Percentiles rank a stretch among this genome's conserved stretches.
phyloP scores from a whole-genome alignment of 1,140 invertebrate genomes.

The Cotesia typhae region DNA sequence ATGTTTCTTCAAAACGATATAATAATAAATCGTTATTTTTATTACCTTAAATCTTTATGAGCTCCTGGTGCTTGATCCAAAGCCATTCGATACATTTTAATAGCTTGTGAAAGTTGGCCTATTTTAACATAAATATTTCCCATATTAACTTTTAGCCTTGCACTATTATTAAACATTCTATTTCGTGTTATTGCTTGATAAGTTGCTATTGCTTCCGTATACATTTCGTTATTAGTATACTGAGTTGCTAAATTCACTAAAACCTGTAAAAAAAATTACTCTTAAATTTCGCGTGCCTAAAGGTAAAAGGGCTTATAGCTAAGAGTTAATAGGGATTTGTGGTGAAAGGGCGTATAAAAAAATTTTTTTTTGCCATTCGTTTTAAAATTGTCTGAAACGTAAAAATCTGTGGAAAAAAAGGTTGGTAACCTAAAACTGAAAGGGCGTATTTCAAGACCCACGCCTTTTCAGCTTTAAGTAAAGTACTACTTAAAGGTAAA shows the following conservation, averaged over 20 bases:
- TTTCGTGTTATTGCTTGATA: conserved; percentile 91
- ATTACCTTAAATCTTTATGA: conserved; percentile 88
- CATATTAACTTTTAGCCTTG: conserved; percentile 96
- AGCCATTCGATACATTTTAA: conserved; percentile 98
- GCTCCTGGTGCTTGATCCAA: conserved; percentile 93
- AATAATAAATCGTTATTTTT: neutral
- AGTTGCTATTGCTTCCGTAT: conserved; percentile 93
- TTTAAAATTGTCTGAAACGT: too few species aligned
- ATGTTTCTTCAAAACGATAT: conserved; percentile 10
- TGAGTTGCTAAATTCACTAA: conserved; percentile 94
- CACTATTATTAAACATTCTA: conserved; percentile 85
- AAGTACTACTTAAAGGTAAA: too few species aligned
- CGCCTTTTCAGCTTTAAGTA: too few species aligned
- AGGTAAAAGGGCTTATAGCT: too few species aligned
- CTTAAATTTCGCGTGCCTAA: too few species aligned
- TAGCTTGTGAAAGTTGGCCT: conserved; percentile 92
- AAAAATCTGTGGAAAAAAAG: too few species aligned
- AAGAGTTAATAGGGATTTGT: too few species aligned
- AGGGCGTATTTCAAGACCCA: too few species aligned
- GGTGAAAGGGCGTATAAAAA: too few species aligned
- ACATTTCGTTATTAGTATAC: conserved; percentile 93
- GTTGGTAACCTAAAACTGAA: too few species aligned
- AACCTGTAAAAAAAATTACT: conserved; percentile 71
- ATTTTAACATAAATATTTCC: conserved; percentile 97
- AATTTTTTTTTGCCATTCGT: too few species aligned